Evolutionary conservation across 2,888 invertebrate species (phyloP).

Genomic region (Eurytoma adleriae): DNA sequence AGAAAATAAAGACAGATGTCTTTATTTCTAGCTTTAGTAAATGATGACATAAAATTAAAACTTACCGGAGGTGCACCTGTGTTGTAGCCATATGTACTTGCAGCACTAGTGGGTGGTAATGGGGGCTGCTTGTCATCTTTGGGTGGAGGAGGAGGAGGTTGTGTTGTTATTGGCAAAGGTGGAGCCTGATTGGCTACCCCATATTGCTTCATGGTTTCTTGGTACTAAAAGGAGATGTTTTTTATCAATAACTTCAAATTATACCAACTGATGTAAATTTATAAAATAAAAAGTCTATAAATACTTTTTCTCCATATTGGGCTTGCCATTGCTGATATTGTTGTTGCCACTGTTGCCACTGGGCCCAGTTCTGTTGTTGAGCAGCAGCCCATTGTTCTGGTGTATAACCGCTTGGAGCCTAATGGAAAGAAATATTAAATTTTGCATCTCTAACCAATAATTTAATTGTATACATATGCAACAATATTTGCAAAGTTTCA

Average conservation of each 20-base stretch:
- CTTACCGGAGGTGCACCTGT: slow-evolving; percentile 70
- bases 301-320: slow-evolving; percentile 86
- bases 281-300: slow-evolving; percentile 6
- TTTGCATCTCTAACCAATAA: background rate
- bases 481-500: background rate
- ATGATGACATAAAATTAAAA: slow-evolving; percentile 61
- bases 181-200: slow-evolving; percentile 69
- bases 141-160: slow-evolving; percentile 73
- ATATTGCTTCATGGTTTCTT: slow-evolving; percentile 77
- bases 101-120: slow-evolving; percentile 73
- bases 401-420: slow-evolving; percentile 77
- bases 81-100: slow-evolving; percentile 61
- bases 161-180: slow-evolving; percentile 68
- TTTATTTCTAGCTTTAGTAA: background rate
- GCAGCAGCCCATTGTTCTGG: slow-evolving; percentile 83
- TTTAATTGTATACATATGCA: background rate
- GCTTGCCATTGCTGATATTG: slow-evolving; percentile 87
- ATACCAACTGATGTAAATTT: background rate
- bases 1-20: too few species aligned
- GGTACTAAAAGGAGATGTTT: slow-evolving; percentile 76
- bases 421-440: slow-evolving; percentile 24
- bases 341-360: slow-evolving; percentile 87
- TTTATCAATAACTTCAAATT: background rate
- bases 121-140: slow-evolving; percentile 76
- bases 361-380: slow-evolving; percentile 85